Evolutionary conservation across 2,888 invertebrate species (phyloP).

Genomic region (Neoaliturus tenellus): DNA sequence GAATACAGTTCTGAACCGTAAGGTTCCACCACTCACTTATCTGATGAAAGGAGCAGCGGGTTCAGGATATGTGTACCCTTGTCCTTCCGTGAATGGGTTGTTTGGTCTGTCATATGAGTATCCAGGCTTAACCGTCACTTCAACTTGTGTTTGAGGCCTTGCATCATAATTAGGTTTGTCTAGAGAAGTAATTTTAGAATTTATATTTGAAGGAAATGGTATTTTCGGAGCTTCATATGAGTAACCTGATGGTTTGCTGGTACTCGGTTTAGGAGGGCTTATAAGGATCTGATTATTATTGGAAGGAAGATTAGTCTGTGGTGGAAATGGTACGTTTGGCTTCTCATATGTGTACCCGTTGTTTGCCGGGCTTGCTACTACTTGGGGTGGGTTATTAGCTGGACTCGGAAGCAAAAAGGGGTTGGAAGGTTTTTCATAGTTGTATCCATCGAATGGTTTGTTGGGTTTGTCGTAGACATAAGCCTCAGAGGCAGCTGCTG

Average conservation of each 20-base stretch:
- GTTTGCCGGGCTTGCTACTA: constrained; percentile 19
- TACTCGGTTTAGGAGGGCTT: neutral
- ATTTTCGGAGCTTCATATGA: constrained; percentile 5
- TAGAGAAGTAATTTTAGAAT: neutral
- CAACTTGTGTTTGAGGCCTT: constrained; percentile 23
- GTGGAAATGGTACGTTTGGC: neutral
- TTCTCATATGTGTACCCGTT: constrained; percentile 12
- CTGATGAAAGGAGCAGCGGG: constrained; percentile 11
- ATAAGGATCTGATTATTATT: neutral
- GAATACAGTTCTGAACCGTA: neutral
- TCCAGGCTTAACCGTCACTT: constrained; percentile 16
- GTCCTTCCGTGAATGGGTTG: neutral
- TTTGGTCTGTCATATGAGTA: constrained; percentile 18
- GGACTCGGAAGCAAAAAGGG: constrained; percentile 6
- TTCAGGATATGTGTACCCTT: constrained; percentile 26
- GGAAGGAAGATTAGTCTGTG: neutral
- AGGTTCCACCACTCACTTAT: neutral
- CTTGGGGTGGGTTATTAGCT: neutral
- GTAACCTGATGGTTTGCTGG: neutral
- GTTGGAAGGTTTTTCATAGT: constrained; percentile 11
- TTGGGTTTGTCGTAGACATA: constrained; percentile 41
- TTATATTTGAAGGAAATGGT: constrained; percentile 23
- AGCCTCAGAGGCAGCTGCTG: constrained; percentile 11
- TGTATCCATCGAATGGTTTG: constrained; percentile 31
- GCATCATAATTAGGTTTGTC: neutral